Evolutionary conservation across 2,888 invertebrate species (phyloP).

Genomic region (Rhingia campestris): DNA sequence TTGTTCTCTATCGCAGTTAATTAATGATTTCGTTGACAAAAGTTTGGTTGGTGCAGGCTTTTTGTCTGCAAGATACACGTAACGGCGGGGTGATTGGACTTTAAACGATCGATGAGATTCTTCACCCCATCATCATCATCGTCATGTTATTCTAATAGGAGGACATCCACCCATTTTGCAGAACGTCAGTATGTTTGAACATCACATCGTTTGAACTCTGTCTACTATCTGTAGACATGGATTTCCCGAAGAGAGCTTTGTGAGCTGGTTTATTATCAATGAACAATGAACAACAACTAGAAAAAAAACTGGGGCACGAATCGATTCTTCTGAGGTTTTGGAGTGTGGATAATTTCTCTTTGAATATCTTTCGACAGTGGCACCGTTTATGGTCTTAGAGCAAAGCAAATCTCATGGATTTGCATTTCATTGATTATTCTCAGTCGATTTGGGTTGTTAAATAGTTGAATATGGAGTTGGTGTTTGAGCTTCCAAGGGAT

Average conservation of each 20-base stretch:
- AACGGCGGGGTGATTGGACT: constrained; percentile 26
- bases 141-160: background rate
- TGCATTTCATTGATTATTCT: constrained; percentile 15
- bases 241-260: constrained; percentile 14
- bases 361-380: background rate
- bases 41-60: background rate
- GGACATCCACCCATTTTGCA: constrained; percentile 10
- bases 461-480: background rate
- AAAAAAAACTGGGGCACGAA: constrained; percentile 20
- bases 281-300: background rate
- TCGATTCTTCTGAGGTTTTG: constrained; percentile 4
- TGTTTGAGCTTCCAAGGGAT: background rate
- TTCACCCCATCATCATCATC: background rate
- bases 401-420: constrained; percentile 14
- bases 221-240: background rate
- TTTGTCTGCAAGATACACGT: background rate
- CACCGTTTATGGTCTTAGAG: background rate
- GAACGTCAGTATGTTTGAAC: background rate
- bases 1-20: constrained; percentile 14
- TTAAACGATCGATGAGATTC: constrained; percentile 17
- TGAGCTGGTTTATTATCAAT: background rate
- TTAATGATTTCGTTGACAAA: constrained; percentile 5
- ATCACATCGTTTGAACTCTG: constrained; percentile 13
- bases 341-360: constrained; percentile 15
- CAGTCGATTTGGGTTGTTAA: background rate